These are phyloP conservation scores for Nothobranchius kuhntae DNA, from an alignment of 2,113 vertebrate genomes.

Conservation along the genomic window DNA sequence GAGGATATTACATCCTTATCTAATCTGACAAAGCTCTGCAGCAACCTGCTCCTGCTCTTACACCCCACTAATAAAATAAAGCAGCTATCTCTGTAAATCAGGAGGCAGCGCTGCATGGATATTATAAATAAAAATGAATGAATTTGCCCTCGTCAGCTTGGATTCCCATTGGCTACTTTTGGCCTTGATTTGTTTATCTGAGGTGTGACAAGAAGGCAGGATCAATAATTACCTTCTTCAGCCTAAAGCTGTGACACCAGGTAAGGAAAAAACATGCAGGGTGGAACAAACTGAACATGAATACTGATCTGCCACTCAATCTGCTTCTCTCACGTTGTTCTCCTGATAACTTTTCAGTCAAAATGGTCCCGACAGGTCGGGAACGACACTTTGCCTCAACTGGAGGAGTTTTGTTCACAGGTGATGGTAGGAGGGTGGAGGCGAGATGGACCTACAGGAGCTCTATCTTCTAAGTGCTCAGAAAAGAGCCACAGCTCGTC, in stretches of 20 bases:
- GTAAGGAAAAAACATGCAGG: slow-evolving; percentile 1
- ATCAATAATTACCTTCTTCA: slow-evolving; percentile 23
- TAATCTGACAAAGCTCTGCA: slow-evolving; percentile 40
- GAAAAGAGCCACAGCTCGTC: too few relatives aligned
- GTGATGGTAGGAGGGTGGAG: too few relatives aligned
- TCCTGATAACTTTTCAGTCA: too few relatives aligned
- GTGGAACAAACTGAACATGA: slow-evolving; percentile 7
- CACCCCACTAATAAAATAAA: slow-evolving; percentile 7
- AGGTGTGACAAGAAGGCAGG: slow-evolving; percentile 25
- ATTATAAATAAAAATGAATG: neutral
- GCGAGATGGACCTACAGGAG: too few relatives aligned
- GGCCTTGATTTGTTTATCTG: slow-evolving; percentile 29
- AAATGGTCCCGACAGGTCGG: too few relatives aligned
- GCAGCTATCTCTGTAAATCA: slow-evolving; percentile 37
- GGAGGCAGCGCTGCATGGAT: slow-evolving; percentile 11
- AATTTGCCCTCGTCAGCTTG: slow-evolving; percentile 7
- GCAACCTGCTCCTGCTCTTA: slow-evolving; percentile 24
- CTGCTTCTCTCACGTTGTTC: slow-evolving; percentile 5
- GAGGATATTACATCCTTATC: slow-evolving; percentile 60
- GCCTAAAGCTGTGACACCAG: neutral
- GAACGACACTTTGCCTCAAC: neutral
- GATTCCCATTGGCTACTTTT: slow-evolving; percentile 8
- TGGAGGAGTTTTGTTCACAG: too few relatives aligned
- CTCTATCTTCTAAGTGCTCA: too few relatives aligned
- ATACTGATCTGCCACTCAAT: slow-evolving; percentile 17